Conservation (phyloP, 1,140 invertebrate genomes). For the Drosophila pruinosa region DNA sequence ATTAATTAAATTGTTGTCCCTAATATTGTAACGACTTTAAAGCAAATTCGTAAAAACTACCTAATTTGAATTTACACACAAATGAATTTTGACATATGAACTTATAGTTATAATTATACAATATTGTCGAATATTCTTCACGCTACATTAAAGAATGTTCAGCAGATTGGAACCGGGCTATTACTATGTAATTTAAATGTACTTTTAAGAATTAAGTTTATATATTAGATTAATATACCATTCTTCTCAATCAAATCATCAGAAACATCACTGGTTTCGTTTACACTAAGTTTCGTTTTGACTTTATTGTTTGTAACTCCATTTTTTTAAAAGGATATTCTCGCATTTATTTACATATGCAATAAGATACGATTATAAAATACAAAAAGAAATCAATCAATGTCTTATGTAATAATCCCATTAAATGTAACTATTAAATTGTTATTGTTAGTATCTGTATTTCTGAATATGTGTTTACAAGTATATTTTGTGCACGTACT, state of each 20-base stretch:
- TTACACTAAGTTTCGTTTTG: neutral
- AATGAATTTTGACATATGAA: neutral
- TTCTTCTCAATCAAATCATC: neutral
- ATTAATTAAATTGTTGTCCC: neutral
- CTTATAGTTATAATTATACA: neutral
- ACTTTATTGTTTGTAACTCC: neutral
- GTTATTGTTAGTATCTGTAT: neutral
- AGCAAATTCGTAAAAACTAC: neutral
- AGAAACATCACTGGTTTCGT: neutral
- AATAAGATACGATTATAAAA: neutral
- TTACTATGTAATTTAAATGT: neutral
- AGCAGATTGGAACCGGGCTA: conserved; percentile 5
- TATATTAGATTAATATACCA: conserved; percentile 4
- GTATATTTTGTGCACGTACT: conserved; percentile 3
- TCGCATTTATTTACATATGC: conserved; percentile 7
- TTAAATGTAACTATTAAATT: conserved; percentile 1
- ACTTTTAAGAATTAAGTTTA: neutral
- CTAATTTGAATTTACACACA: neutral
- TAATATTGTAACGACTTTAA: neutral
- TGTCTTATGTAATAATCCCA: neutral
- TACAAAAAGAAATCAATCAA: conserved; percentile 2
- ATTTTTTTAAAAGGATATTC: neutral
- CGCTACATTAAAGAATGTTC: neutral
- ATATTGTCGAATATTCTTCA: conserved; percentile 11
- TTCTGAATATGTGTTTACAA: neutral